These are phyloP conservation scores for Pseudomugil tenellus DNA, from an alignment of 2,797 vertebrate genomes.

Conservation along the genomic window DNA sequence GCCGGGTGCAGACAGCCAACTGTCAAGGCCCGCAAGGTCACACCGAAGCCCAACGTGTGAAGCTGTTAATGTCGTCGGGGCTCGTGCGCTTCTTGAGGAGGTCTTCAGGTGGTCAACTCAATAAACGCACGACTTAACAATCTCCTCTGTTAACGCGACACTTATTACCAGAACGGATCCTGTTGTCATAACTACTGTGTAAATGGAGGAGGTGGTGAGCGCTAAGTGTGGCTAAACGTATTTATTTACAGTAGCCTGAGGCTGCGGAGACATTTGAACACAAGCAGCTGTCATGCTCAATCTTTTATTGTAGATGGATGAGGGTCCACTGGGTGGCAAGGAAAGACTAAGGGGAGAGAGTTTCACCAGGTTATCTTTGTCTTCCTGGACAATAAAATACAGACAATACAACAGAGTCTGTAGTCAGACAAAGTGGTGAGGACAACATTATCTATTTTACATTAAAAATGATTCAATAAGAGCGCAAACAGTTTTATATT, in stretches of 20 bases:
- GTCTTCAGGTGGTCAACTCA: constrained; percentile 43
- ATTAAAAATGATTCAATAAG: background rate
- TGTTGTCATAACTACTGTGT: background rate
- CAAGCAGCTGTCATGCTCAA: constrained; percentile 41
- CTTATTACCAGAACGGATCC: constrained; percentile 11
- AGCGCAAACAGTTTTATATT: background rate
- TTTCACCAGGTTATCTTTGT: constrained; percentile 67
- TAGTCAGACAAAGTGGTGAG: constrained; percentile 8
- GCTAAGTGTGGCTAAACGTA: constrained; percentile 10
- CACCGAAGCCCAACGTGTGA: constrained; percentile 25
- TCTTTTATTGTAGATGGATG: constrained; percentile 36
- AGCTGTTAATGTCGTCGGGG: constrained; percentile 38
- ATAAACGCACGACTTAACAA: constrained; percentile 45
- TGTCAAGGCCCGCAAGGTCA: constrained; percentile 20
- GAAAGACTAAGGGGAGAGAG: constrained; percentile 21
- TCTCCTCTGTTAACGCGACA: constrained; percentile 20
- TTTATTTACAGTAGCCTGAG: constrained; percentile 20
- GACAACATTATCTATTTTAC: background rate
- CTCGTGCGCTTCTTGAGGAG: constrained; percentile 31
- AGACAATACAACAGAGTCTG: constrained; percentile 18
- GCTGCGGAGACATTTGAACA: constrained; percentile 15
- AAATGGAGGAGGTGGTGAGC: constrained; percentile 16
- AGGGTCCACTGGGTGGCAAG: constrained; percentile 30
- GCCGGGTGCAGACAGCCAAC: constrained; percentile 26
- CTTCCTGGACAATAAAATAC: constrained; percentile 38